Conservation (phyloP, 2,888 invertebrate species). For the Hypolimnas misippus region DNA sequence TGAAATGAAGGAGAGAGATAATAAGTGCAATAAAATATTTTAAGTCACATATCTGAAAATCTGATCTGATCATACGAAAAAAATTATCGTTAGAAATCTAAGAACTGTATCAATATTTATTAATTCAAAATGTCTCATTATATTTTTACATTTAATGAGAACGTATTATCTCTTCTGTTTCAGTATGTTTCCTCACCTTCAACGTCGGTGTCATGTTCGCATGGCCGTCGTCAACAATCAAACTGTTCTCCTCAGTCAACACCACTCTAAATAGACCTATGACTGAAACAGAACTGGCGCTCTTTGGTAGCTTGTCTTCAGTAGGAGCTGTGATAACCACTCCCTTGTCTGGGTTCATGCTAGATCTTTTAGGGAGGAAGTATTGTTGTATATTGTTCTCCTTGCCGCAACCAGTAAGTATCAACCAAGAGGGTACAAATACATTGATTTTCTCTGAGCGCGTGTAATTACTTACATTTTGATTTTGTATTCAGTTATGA, state of each 20-base stretch:
- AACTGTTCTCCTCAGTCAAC: conserved; percentile 56
- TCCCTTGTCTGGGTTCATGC: conserved; percentile 49
- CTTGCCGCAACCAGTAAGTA: conserved; percentile 42
- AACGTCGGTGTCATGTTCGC: conserved; percentile 60
- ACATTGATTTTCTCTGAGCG: too few relatives aligned
- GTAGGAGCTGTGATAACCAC: conserved; percentile 52
- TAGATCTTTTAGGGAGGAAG: conserved; percentile 57
- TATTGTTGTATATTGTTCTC: conserved; percentile 46
- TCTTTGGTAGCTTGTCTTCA: conserved; percentile 55
- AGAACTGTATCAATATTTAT: too few relatives aligned
- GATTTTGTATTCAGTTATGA: too few relatives aligned
- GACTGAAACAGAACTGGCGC: conserved; percentile 53
- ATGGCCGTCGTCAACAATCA: conserved; percentile 67
- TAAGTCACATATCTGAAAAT: too few relatives aligned
- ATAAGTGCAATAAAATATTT: too few relatives aligned
- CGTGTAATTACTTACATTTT: too few relatives aligned
- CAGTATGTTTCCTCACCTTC: conserved; percentile 61
- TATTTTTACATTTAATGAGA: too few relatives aligned
- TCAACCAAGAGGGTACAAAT: too few relatives aligned
- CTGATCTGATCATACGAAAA: too few relatives aligned
- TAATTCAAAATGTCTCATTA: too few relatives aligned
- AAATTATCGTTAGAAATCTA: too few relatives aligned
- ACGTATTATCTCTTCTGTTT: conserved; percentile 37
- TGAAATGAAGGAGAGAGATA: too few relatives aligned
- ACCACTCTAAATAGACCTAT: conserved; percentile 53